phyloP scores from a whole-genome alignment of 2,113 vertebrate species.

The Litocranius walleri region DNA sequence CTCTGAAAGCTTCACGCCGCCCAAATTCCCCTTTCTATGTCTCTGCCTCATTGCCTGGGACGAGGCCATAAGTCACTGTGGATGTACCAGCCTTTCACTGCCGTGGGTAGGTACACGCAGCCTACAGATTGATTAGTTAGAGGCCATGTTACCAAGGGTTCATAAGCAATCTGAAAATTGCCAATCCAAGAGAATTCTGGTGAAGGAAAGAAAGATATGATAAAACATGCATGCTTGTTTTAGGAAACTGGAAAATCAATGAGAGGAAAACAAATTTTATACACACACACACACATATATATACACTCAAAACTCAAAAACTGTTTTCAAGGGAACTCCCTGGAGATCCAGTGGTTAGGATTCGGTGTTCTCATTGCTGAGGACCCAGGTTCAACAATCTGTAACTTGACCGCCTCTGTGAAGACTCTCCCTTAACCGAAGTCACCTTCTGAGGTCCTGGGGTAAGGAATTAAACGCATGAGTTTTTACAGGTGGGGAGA shows the following conservation, averaged over 20 bases:
- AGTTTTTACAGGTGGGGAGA: not conserved
- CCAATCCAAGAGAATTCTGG: not conserved
- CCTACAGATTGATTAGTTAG: rapidly evolving
- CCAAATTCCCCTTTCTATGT: not conserved
- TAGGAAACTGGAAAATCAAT: not conserved
- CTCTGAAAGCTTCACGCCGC: not conserved
- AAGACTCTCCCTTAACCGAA: not conserved
- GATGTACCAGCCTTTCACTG: not conserved
- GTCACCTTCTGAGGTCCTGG: not conserved
- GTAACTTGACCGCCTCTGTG: not conserved
- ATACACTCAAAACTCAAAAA: not conserved
- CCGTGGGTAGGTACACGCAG: rapidly evolving
- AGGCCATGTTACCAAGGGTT: not conserved
- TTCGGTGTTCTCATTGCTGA: not conserved
- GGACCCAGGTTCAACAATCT: not conserved
- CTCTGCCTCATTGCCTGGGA: not conserved
- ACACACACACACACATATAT: not conserved
- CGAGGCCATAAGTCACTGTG: not conserved
- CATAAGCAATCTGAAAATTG: not conserved
- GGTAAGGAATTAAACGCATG: not conserved
- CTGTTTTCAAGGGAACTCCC: not conserved
- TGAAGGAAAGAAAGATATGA: not conserved
- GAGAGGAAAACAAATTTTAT: not conserved
- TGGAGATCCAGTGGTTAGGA: not conserved
- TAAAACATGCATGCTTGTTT: not conserved